A percentile compares a stretch with the other conserved stretches of the same genome.
These are phyloP conservation scores for Chaetodon trifasciatus DNA, from an alignment of 2,797 vertebrate species.

Conservation along the genomic window DNA sequence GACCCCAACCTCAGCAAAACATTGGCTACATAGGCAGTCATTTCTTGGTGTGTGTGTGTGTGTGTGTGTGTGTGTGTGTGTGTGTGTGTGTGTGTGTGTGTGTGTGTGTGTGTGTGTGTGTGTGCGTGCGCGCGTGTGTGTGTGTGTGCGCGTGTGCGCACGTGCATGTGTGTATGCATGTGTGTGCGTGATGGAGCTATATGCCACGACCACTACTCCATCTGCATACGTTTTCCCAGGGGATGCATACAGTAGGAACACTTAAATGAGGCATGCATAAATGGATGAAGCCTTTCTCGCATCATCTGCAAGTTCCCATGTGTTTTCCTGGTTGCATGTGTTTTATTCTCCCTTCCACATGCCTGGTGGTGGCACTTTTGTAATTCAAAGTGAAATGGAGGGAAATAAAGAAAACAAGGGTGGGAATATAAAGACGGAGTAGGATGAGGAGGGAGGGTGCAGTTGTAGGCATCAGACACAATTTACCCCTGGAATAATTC, in stretches of 20 bases:
- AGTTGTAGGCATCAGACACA: slow-evolving; percentile 56
- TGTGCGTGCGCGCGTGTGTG: slow-evolving; percentile 9
- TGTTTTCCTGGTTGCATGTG: slow-evolving; percentile 63
- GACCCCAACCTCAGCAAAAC: slow-evolving; percentile 77
- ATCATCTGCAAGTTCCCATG: slow-evolving; percentile 46
- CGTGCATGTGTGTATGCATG: slow-evolving; percentile 6
- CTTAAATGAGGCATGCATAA: slow-evolving; percentile 79
- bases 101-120: not conserved
- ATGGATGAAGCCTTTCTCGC: slow-evolving; percentile 70
- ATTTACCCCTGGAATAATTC: slow-evolving; percentile 66
- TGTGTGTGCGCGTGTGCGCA: slow-evolving; percentile 3
- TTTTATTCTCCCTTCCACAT: slow-evolving; percentile 64
- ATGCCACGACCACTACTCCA: slow-evolving; percentile 54
- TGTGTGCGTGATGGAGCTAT: slow-evolving; percentile 16
- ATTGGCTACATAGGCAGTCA: slow-evolving; percentile 51
- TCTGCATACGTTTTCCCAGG: slow-evolving; percentile 71
- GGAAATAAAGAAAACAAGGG: slow-evolving; percentile 37
- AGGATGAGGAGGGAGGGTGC: slow-evolving; percentile 41
- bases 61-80: too few species aligned
- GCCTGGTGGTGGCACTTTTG: slow-evolving; percentile 63
- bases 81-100: slow-evolving; percentile 11
- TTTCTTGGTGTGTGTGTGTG: slow-evolving; percentile 22
- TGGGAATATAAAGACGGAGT: slow-evolving; percentile 30
- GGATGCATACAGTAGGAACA: slow-evolving; percentile 71
- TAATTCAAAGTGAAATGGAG: slow-evolving; percentile 71